A percentile compares a stretch with the other conserved stretches of the same genome.
phyloP scores from a whole-genome alignment of 2,888 invertebrate genomes.

The Drosophila maculinotata region DNA sequence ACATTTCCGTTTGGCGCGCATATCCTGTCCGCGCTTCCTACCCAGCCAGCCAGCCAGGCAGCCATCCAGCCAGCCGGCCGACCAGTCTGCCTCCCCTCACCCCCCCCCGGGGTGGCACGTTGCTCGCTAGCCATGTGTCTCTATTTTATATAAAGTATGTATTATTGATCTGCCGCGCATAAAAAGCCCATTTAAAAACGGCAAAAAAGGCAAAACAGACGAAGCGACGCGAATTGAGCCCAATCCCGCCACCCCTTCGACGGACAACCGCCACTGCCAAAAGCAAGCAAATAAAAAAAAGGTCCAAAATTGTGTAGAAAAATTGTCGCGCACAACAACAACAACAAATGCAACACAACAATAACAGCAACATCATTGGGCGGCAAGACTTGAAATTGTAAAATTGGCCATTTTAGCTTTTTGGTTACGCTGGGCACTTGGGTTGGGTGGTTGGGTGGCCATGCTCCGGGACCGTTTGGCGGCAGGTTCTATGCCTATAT shows the following conservation, averaged over 20 bases:
- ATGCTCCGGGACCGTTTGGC: slow-evolving; percentile 42
- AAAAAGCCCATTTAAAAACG: slow-evolving; percentile 80
- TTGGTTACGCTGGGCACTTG: slow-evolving; percentile 69
- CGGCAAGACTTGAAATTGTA: slow-evolving; percentile 67
- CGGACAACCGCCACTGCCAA: slow-evolving; percentile 1
- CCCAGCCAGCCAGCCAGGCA: slow-evolving; percentile 27
- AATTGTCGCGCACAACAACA: slow-evolving; percentile 60
- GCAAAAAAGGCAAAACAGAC: slow-evolving; percentile 53
- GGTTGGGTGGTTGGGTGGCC: slow-evolving; percentile 8
- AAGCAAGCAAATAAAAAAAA: slow-evolving; percentile 26
- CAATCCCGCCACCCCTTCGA: slow-evolving; percentile 11
- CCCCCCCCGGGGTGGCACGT: neutral
- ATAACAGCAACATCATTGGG: slow-evolving; percentile 18
- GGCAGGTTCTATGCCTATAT: slow-evolving; percentile 54
- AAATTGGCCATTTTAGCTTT: slow-evolving; percentile 80
- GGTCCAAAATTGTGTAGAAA: slow-evolving; percentile 71
- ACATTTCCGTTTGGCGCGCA: slow-evolving; percentile 79
- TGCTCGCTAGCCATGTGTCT: slow-evolving; percentile 23
- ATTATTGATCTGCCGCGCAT: slow-evolving; percentile 82
- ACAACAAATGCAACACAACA: slow-evolving; percentile 24
- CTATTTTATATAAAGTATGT: slow-evolving; percentile 69
- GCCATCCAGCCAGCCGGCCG: slow-evolving; percentile 5
- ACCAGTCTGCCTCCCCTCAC: neutral
- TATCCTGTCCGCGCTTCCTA: slow-evolving; percentile 78
- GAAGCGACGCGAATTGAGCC: slow-evolving; percentile 60